Conservation (phyloP, 2,888 invertebrate species). For the Hydropsyche betteni region DNA sequence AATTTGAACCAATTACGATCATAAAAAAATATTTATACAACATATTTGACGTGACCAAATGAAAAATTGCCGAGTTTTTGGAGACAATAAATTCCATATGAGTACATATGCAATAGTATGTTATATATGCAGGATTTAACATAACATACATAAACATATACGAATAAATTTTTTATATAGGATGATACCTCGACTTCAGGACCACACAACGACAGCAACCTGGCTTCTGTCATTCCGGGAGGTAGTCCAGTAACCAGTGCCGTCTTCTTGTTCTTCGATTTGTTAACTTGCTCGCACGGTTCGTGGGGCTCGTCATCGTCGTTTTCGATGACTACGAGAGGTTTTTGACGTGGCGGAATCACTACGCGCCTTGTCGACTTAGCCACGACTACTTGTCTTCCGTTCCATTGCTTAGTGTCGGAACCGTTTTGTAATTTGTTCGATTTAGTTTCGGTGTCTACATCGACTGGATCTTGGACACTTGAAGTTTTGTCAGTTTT, state of each 20-base stretch:
- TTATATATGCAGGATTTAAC: conserved; percentile 30
- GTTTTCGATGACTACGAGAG: conserved; percentile 47
- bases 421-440: conserved; percentile 16
- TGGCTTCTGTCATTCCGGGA: conserved; percentile 63
- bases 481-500: conserved; percentile 6
- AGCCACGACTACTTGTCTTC: conserved; percentile 20
- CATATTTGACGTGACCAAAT: too few species aligned
- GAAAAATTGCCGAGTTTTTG: not conserved
- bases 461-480: not conserved
- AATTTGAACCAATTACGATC: too few species aligned
- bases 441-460: conserved; percentile 16
- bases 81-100: conserved; percentile 54
- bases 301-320: conserved; percentile 39
- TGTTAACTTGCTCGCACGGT: conserved; percentile 48
- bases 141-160: conserved; percentile 50
- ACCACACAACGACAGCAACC: conserved; percentile 61
- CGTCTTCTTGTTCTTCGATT: conserved; percentile 43
- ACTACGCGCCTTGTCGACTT: conserved; percentile 41
- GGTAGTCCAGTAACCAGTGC: conserved; percentile 60
- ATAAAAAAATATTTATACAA: too few species aligned
- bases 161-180: conserved; percentile 48
- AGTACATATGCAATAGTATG: conserved; percentile 49
- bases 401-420: conserved; percentile 41
- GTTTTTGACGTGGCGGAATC: conserved; percentile 45
- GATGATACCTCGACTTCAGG: conserved; percentile 62